phyloP scores from a whole-genome alignment of 2,797 vertebrate species.

The Tarsius wallacei region DNA sequence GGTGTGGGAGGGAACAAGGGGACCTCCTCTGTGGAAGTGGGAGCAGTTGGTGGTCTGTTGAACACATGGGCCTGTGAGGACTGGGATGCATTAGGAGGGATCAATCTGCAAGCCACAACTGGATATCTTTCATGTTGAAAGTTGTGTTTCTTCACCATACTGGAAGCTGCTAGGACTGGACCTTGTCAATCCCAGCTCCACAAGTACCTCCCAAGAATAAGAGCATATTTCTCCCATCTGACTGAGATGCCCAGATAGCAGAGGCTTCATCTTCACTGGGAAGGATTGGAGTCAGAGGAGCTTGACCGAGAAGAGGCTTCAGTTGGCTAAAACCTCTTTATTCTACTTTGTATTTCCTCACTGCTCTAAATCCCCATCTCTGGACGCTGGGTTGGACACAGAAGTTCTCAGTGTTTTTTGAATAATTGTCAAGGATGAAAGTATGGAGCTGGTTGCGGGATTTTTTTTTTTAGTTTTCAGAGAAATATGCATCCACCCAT shows the following conservation, averaged over 20 bases:
- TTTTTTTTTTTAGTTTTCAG: constrained; percentile 67
- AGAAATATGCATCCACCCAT: not conserved
- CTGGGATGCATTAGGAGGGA: not conserved
- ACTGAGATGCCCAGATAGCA: not conserved
- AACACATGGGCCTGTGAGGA: not conserved
- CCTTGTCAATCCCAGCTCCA: not conserved
- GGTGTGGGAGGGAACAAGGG: not conserved
- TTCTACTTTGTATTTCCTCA: constrained; percentile 23
- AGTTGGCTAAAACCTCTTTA: not conserved
- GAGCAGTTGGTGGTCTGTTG: not conserved
- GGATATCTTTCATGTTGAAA: not conserved
- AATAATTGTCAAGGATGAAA: not conserved
- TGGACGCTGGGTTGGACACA: not conserved
- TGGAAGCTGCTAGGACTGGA: not conserved
- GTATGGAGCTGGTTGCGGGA: not conserved
- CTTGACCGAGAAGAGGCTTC: not conserved
- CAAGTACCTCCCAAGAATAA: not conserved
- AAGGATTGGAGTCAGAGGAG: not conserved
- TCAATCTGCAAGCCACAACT: not conserved
- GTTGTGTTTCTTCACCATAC: not conserved
- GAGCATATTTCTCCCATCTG: not conserved
- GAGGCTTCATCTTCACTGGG: not conserved
- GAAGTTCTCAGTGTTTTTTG: not conserved
- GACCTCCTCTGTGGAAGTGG: not conserved
- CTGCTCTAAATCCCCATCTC: not conserved